Percentiles rank a stretch among this genome's conserved stretches.
Evolutionary conservation across 92 coral and sea anemone species (phyloP).

Genomic region (Bergia puertoricense): DNA sequence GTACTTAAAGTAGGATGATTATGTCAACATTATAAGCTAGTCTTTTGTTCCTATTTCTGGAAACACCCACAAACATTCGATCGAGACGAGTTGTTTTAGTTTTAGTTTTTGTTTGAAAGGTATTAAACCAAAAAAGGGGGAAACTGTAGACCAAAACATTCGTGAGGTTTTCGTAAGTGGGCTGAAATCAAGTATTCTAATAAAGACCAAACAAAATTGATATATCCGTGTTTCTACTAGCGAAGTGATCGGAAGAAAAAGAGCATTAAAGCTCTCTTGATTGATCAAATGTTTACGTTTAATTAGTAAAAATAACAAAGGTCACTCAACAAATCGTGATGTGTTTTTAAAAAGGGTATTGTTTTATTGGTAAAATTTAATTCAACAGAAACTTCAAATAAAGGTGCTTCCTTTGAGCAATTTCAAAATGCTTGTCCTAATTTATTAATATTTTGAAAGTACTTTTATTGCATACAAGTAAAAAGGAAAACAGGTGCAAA

Average conservation of each 20-base stretch:
- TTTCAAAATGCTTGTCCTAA: background rate
- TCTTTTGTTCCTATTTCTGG: background rate
- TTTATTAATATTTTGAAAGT: conserved; percentile 20
- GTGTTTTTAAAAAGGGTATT: conserved; percentile 19
- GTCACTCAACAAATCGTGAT: conserved; percentile 23
- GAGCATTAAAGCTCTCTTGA: conserved; percentile 30
- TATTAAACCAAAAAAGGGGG: conserved; percentile 1
- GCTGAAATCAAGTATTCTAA: background rate
- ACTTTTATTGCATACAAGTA: background rate
- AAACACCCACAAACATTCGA: background rate
- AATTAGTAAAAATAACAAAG: conserved; percentile 39
- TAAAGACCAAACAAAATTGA: conserved; percentile 7
- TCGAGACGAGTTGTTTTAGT: background rate
- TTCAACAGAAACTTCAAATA: conserved; percentile 31
- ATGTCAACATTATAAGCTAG: background rate
- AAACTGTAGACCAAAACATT: background rate
- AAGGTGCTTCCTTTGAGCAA: conserved; percentile 11
- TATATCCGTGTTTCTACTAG: background rate
- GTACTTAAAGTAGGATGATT: background rate
- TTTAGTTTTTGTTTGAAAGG: background rate
- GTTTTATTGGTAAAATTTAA: conserved; percentile 23
- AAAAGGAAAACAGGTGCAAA: background rate
- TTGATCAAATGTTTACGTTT: conserved; percentile 28
- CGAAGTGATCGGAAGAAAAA: conserved; percentile 39
- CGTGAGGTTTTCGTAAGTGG: conserved; percentile 15